A percentile compares a stretch with the other conserved stretches of the same genome.
phyloP scores from a whole-genome alignment of 2,113 vertebrate genomes.

The Pteronura brasiliensis region DNA sequence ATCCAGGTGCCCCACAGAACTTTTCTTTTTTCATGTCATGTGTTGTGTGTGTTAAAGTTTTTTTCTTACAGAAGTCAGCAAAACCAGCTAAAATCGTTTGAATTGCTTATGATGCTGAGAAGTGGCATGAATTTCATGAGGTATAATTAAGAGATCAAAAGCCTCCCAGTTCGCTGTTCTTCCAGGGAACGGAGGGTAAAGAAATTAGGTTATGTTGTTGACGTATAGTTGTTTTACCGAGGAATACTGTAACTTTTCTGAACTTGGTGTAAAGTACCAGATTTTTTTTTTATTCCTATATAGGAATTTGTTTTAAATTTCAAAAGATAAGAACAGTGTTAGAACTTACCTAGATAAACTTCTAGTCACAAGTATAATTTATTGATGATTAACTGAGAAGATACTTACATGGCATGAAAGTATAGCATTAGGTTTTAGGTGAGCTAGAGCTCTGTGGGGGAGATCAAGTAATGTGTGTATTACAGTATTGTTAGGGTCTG shows the following conservation, averaged over 20 bases:
- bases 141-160: not conserved
- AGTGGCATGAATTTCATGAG: not conserved
- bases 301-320: constrained; percentile 10
- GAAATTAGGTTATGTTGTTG: not conserved
- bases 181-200: not conserved
- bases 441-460: not conserved
- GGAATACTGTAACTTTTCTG: not conserved
- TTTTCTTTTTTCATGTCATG: not conserved
- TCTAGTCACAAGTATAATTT: not conserved
- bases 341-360: not conserved
- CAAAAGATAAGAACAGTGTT: not conserved
- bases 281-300: not conserved
- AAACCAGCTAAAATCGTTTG: not conserved
- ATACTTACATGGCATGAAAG: not conserved
- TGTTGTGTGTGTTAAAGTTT: not conserved
- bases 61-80: not conserved
- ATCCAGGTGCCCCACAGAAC: not conserved
- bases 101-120: not conserved
- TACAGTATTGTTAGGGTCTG: not conserved
- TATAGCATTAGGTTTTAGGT: not conserved
- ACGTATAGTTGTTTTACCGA: not conserved
- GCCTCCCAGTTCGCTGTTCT: not conserved
- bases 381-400: not conserved
- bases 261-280: not conserved
- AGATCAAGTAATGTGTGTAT: not conserved